Base-by-base conservation (phyloP, 2,113 vertebrate species). In the Trichechus manatus region DNA sequence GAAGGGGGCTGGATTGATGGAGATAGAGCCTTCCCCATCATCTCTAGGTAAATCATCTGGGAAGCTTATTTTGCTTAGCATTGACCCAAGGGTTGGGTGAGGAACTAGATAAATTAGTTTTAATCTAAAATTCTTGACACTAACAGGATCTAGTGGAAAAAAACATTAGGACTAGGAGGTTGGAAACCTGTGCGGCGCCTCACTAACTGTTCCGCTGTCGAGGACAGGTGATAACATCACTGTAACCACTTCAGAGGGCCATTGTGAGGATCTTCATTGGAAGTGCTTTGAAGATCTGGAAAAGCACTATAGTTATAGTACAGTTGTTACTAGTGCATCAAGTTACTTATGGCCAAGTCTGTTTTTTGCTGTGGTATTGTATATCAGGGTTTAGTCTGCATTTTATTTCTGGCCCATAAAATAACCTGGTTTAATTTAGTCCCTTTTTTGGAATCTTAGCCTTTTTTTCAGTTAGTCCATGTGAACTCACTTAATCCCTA, bases 351-450 rank as follows among this genome's bases (percentile, higher is more conserved):
- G 47, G 31, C n/a, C 88, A 70, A 84, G 74, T 88, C 44, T 89
- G 0, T 78, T 25, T 92, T 89, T 95, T 97, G 59, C 72, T 87
- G 36, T 90, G 25, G 33, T 81, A 6, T 31, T 92, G 13, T 63
- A 79, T 89, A 84, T 95, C 36, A 80, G n/a, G 42, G 6, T 42
- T 93, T 77, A 75, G 56, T 91, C 86, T 93, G 91, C 83, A 39
- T 85, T 97, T 84, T 75, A 70, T 93, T 84, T 93, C 87, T 27
- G 70, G 19, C 29, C 44, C 63, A 11, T 25, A 81, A 68, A 72
- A 90, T 75, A 89, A 68, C 29, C 31, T 75, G 33, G 42, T 79
- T 91, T 74, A 66, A 36, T 94, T 61, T 82, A 68, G 88, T 92
- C 9, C 27, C 47, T 47, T 93, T 92, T 77, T 70, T 50, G 59